Evolutionary conservation across 2,113 vertebrate species (phyloP), one percentile per base, ranked within the genome.

Genomic region (Equus przewalskii): DNA sequence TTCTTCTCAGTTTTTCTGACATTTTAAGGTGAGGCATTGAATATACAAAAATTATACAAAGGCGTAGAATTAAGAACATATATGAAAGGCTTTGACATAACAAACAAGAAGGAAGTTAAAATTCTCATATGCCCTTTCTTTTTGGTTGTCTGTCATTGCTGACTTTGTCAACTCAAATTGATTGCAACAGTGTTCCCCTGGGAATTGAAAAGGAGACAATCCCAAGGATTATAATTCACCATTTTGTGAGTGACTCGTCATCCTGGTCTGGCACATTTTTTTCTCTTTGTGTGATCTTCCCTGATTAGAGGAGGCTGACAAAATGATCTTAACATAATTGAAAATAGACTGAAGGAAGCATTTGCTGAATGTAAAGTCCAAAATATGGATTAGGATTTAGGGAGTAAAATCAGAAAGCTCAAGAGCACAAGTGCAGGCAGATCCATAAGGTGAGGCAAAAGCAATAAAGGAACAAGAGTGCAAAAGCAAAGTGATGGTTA

Each of bases 261-360:
- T 81, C 33, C 30, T 76, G 24, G 60, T 89, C 79, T 94, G 67
- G 60, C 46, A 94, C 26, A 30, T 75, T 75, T 84, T 81, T 28
- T 10, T 33, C 28, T 67, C 44, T 75, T 69, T 49, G 3, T 90
- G 70, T 85, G 26, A 69, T 76, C 6, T 96, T 92, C 69, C 46
- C 44, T 85, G 51, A 62, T 54, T 62, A 89, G 21, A 84, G 12
- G 41, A 81, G 28, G n/a, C 78, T 80, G 46, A 69, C 41, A 56
- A 46, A 86, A 94, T 46, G 44, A 76, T 92, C 78, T 88, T 95
- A 91, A 46, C 28, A 70, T 44, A 80, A 79, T 1, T 89, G 44
- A 82, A 92, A 84, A 86, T 7, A 65, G 30, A 89, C 30, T n/a
- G 3, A 30, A 81, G 51, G 41, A 89, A 80, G 46, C 13, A 81